A percentile compares a stretch with the other conserved stretches of the same genome.
Conservation (phyloP, 2,113 vertebrate species). For the Diadophis punctatus region DNA sequence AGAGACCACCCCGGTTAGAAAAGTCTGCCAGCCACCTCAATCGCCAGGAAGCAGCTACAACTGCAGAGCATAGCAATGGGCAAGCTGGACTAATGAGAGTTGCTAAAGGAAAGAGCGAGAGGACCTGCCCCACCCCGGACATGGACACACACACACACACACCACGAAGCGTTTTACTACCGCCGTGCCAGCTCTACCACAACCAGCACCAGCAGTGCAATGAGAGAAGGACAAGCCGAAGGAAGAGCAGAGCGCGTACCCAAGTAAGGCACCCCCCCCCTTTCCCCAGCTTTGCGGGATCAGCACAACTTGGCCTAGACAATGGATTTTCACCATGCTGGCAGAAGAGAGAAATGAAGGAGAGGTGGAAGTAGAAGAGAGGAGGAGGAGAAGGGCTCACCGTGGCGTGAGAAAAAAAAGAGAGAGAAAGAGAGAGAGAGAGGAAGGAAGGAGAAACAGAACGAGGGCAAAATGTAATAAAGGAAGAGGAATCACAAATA, state of each 20-base stretch:
- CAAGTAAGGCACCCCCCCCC: conserved; percentile 34
- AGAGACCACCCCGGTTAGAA: neutral
- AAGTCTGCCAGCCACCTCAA: conserved; percentile 19
- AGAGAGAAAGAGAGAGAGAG: conserved; percentile 25
- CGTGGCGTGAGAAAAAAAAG: conserved; percentile 52
- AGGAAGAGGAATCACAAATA: neutral
- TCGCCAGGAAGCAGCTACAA: neutral
- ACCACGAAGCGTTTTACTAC: conserved; percentile 18
- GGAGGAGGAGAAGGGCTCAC: conserved; percentile 14
- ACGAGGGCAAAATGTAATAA: conserved; percentile 52
- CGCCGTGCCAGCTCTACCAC: neutral
- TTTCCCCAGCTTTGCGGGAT: conserved; percentile 74
- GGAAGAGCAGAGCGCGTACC: neutral
- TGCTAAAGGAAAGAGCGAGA: neutral
- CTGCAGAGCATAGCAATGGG: neutral
- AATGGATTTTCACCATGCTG: conserved; percentile 80
- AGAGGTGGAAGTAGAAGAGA: conserved; percentile 71
- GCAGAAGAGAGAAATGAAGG: conserved; percentile 74
- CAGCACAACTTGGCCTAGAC: conserved; percentile 77
- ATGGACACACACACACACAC: neutral
- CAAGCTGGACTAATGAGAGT: conserved; percentile 18
- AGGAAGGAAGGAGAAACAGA: conserved; percentile 61
- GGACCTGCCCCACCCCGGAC: neutral
- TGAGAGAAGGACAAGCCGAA: conserved; percentile 27
- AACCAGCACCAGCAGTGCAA: neutral